phyloP scores from a whole-genome alignment of 1,140 invertebrate genomes.

The Limonius californicus region DNA sequence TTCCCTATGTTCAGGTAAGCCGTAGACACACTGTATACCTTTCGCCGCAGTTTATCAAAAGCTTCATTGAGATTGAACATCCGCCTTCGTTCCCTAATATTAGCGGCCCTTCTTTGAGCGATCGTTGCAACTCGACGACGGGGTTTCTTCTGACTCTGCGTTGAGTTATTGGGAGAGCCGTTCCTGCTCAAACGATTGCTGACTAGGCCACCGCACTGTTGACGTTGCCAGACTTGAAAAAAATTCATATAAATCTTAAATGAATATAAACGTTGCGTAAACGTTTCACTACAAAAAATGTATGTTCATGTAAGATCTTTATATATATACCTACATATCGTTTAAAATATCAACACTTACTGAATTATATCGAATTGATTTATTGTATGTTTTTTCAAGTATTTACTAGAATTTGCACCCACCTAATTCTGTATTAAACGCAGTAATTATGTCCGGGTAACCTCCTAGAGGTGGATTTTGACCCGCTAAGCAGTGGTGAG shows the following conservation, averaged over 20 bases:
- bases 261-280: too few species aligned
- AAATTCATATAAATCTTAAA: not conserved
- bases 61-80: constrained; percentile 99
- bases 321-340: too few species aligned
- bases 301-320: too few species aligned
- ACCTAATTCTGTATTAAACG: constrained; percentile 55
- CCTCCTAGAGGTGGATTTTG: constrained; percentile 39
- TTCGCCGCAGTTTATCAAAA: constrained; percentile 87
- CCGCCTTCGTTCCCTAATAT: constrained; percentile 87
- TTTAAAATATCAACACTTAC: too few species aligned
- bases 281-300: too few species aligned
- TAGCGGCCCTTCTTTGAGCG: constrained; percentile 86
- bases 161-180: constrained; percentile 37
- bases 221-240: constrained; percentile 45
- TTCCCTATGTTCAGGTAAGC: not conserved
- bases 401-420: constrained; percentile 28
- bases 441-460: constrained; percentile 54
- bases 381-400: not conserved
- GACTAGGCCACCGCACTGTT: constrained; percentile 49
- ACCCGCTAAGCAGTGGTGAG: constrained; percentile 40
- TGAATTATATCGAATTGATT: not conserved
- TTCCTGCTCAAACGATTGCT: constrained; percentile 34
- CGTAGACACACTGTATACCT: too few species aligned
- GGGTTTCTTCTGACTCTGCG: constrained; percentile 65
- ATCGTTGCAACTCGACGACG: constrained; percentile 83